phyloP scores from a whole-genome alignment of 2,888 invertebrate species.

The Prenolepis imparis region DNA sequence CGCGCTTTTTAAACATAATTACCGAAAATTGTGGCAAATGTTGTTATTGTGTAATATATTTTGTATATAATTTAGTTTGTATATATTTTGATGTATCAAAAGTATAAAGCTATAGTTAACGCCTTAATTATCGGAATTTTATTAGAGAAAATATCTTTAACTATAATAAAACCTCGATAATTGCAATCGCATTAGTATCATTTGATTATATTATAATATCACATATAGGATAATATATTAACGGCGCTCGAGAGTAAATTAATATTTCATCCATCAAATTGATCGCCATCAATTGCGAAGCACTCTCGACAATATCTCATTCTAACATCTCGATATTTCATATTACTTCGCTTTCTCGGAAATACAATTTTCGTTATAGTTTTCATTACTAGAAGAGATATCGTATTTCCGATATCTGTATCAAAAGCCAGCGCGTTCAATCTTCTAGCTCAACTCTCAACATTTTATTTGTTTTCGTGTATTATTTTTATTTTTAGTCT shows the following conservation, averaged over 20 bases:
- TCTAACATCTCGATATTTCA: neutral
- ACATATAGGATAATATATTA: neutral
- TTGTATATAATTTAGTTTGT: neutral
- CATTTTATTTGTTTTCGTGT: neutral
- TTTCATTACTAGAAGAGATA: neutral
- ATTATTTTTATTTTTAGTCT: neutral
- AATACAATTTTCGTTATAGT: slow-evolving; percentile 25
- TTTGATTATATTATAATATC: neutral
- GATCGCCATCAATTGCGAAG: neutral
- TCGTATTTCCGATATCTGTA: neutral
- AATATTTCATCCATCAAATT: neutral
- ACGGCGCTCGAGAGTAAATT: neutral
- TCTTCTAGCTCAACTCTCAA: neutral
- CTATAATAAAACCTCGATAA: neutral
- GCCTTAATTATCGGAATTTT: slow-evolving; percentile 13
- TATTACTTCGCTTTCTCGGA: slow-evolving; percentile 12
- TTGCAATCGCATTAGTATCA: neutral
- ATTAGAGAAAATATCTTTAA: neutral
- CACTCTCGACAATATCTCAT: neutral
- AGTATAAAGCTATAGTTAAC: slow-evolving; percentile 9
- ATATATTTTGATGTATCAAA: neutral
- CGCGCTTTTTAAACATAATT: neutral
- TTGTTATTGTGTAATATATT: neutral
- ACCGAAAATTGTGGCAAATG: neutral
- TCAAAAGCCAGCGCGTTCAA: neutral